phyloP scores from a whole-genome alignment of 2,888 invertebrate genomes.

The Chymomyza amoena region DNA sequence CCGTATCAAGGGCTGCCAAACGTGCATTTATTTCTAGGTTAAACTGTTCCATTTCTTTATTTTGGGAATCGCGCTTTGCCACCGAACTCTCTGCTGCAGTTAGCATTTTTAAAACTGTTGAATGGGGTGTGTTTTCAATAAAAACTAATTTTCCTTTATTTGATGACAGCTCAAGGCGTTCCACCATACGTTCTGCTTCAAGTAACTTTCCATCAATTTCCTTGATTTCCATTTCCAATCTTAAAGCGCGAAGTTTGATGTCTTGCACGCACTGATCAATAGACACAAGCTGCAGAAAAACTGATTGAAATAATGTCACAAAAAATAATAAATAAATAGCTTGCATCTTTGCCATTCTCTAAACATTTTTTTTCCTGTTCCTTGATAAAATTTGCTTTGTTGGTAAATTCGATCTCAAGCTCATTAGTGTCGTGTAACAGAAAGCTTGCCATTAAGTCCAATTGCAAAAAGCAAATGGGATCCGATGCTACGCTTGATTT shows the following conservation, averaged over 20 bases:
- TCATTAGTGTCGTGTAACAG: slow-evolving; percentile 47
- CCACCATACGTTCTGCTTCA: slow-evolving; percentile 23
- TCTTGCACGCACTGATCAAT: slow-evolving; percentile 27
- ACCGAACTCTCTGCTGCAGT: slow-evolving; percentile 33
- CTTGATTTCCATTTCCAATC: slow-evolving; percentile 42
- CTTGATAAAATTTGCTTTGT: slow-evolving; percentile 37
- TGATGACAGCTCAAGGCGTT: slow-evolving; percentile 11
- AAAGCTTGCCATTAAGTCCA: slow-evolving; percentile 44
- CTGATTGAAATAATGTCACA: neutral
- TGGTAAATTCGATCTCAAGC: slow-evolving; percentile 41
- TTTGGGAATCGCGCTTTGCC: slow-evolving; percentile 30
- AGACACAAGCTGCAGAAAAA: slow-evolving; percentile 22
- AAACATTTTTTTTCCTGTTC: slow-evolving; percentile 36
- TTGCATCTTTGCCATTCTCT: slow-evolving; percentile 38
- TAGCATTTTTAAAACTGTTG: slow-evolving; percentile 29
- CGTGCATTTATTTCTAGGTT: slow-evolving; percentile 9
- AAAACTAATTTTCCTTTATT: neutral
- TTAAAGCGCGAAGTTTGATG: slow-evolving; percentile 22
- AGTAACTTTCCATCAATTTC: slow-evolving; percentile 29
- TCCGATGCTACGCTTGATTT: slow-evolving; percentile 17
- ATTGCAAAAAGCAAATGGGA: slow-evolving; percentile 45
- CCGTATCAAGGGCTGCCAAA: slow-evolving; percentile 22
- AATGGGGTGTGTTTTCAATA: neutral
- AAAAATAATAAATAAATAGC: neutral
- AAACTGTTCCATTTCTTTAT: slow-evolving; percentile 29